Percentiles rank a stretch among this genome's conserved stretches.
phyloP scores from a whole-genome alignment of 2,797 vertebrate species.

The Pteropus rufus region DNA sequence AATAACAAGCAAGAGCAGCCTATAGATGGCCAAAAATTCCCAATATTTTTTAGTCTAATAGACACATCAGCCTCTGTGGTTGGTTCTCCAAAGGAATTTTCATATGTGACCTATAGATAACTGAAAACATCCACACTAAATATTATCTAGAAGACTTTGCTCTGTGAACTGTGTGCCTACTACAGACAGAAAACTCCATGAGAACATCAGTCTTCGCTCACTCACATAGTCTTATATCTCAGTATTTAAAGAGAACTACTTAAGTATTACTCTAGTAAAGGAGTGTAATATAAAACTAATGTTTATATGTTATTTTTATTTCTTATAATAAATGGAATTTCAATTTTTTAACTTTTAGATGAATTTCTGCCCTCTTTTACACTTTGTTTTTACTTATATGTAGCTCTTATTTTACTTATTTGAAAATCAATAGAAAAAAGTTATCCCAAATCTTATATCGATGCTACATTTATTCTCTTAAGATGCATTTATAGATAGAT shows the following conservation, averaged over 20 bases:
- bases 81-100: neutral
- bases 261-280: neutral
- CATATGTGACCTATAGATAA: neutral
- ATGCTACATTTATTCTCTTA: neutral
- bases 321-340: neutral
- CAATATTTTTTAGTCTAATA: neutral
- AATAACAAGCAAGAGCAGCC: neutral
- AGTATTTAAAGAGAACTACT: neutral
- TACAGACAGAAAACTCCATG: neutral
- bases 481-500: neutral
- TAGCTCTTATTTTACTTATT: neutral
- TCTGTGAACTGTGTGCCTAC: neutral
- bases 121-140: neutral
- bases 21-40: neutral
- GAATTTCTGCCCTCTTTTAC: neutral
- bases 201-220: neutral
- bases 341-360: neutral
- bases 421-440: neutral
- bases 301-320: neutral
- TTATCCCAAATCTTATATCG: neutral
- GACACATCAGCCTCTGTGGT: neutral
- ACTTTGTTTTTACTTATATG: neutral
- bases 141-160: neutral
- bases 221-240: neutral
- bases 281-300: neutral